phyloP scores from a whole-genome alignment of 2,797 vertebrate species.

The Vireo griseus region DNA sequence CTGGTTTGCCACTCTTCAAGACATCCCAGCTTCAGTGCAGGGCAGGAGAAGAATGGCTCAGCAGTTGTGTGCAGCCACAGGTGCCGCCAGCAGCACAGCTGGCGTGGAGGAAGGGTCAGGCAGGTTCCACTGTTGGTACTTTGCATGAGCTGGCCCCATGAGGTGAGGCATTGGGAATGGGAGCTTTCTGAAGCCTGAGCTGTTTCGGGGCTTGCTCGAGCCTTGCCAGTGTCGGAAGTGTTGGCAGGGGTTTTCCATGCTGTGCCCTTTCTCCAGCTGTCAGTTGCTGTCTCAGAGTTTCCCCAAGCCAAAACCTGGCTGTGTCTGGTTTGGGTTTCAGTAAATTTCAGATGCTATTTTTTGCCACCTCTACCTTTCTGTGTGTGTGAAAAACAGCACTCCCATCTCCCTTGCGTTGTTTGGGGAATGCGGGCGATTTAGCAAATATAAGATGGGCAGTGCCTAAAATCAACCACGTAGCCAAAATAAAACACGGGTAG shows the following conservation, averaged over 20 bases:
- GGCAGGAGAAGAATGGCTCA: not conserved
- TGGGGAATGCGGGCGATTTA: not conserved
- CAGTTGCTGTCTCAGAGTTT: not conserved
- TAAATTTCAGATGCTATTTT: not conserved
- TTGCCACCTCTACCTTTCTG: not conserved
- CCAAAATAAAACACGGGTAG: not conserved
- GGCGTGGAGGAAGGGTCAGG: not conserved
- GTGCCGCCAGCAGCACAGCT: not conserved
- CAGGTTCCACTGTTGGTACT: not conserved
- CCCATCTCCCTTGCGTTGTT: not conserved
- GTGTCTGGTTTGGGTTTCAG: not conserved
- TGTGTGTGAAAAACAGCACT: not conserved
- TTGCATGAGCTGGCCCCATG: not conserved
- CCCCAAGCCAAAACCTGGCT: not conserved
- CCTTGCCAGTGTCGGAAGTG: accelerated
- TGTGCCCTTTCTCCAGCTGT: not conserved
- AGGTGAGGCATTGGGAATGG: not conserved
- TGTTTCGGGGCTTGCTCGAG: not conserved
- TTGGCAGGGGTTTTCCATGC: not conserved
- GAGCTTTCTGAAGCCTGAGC: not conserved
- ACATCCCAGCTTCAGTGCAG: not conserved
- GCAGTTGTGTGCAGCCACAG: not conserved
- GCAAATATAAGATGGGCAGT: not conserved
- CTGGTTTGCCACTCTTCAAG: not conserved
- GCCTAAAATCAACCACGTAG: not conserved